Evolutionary conservation across 2,113 vertebrate species (phyloP), one percentile per base, ranked within the genome.

Genomic region (Synodontis membranacea): DNA sequence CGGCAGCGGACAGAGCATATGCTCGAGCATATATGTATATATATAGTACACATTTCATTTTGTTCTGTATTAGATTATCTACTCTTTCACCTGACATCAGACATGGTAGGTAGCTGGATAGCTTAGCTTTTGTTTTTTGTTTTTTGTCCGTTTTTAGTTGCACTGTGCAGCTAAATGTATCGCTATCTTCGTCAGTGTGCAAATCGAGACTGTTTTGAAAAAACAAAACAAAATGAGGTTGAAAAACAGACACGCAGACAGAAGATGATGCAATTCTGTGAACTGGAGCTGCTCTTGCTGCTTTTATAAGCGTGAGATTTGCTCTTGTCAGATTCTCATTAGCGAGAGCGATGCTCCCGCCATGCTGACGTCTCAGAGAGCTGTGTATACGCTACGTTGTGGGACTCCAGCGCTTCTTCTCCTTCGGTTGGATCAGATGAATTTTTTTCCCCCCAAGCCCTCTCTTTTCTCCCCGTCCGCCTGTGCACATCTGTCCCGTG

Each of bases 401-500:
- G 39, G 70, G 68, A 62, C 48, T n/a, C 19, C 14, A 42, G 42
- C 68, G 17, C 80, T 58, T 76, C 34, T 58, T 75, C 60, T 83
- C 80, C 44, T 50, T 50, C 34, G n/a, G 34, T 72, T 70, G 56
- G 23, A 54, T 87, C 80, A 82, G 60, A 82, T 66, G 78, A 28
- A 82, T 80, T 80, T 54, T 75, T 14, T 75, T 48, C 14, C 0
- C 7, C 28, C 15, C 25, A 28, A n/a, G 66, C 50, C 60, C 54
- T 78, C 37, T 25, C 60, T 21, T n/a, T 39, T 42, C 48, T 70
- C 80, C 28, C 82, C 48, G 17, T 76, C 37, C 83, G 75, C 50
- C 39, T 70, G 50, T 28, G 34, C 80, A 87, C 64, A 62, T 87
- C 84, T 80, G 66, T 84, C 83, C 80, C 81, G 58, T 84, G 87